These are phyloP conservation scores for Helicoverpa assulta DNA, from an alignment of 2,888 invertebrate genomes.

Conservation along the genomic window DNA sequence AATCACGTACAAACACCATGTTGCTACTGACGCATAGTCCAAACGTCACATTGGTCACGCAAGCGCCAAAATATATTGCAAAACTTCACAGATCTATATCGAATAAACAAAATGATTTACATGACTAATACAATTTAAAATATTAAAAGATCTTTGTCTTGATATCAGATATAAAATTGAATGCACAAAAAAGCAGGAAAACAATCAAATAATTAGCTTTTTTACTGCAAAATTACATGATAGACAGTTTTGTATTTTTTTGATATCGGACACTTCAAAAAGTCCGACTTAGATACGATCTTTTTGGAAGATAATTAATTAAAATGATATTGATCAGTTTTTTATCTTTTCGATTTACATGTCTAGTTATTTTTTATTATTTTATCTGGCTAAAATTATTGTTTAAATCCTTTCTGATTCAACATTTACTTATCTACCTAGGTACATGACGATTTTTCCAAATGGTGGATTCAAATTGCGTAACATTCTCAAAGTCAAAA, in stretches of 20 bases:
- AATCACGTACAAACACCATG: neutral
- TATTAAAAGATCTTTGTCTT: slow-evolving; percentile 3
- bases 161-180: slow-evolving; percentile 14
- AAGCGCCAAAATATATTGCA: neutral
- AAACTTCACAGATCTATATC: neutral
- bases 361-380: neutral
- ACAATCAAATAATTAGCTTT: neutral
- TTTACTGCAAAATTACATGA: neutral
- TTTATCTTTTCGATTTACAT: neutral
- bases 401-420: neutral
- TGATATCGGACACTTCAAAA: slow-evolving; percentile 12
- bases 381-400: neutral
- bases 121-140: slow-evolving; percentile 8
- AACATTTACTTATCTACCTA: neutral
- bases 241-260: slow-evolving; percentile 6
- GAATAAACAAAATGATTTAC: neutral
- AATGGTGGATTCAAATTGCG: too few relatives aligned
- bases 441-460: too few relatives aligned
- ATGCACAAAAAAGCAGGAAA: neutral
- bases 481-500: too few relatives aligned
- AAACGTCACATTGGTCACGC: neutral
- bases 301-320: slow-evolving; percentile 22
- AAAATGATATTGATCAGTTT: slow-evolving; percentile 17
- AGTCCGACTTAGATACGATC: neutral
- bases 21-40: neutral